Evolutionary conservation across 2,888 invertebrate genomes (phyloP), one percentile per base, ranked within the genome.

Genomic region (Melanostoma scalare): DNA sequence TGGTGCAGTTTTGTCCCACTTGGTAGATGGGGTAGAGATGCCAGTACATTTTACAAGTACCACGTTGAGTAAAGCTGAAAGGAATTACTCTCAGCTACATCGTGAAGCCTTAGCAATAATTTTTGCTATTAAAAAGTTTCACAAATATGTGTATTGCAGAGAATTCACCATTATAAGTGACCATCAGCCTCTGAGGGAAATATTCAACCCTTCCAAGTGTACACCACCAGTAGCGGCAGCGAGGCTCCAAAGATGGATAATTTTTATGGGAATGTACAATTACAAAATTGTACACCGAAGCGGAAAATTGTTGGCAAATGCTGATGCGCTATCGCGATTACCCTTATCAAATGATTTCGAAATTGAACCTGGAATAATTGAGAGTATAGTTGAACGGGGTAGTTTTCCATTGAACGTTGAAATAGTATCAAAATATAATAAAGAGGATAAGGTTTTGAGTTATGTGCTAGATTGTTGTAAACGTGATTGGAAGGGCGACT

Each of bases 111-210:
- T 71, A 4, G 65, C 71, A 2, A 61, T 77, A 2, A 46, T 77
- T 2, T 77, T 58, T 50, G 40, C 52, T 35, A 20, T 58, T 6
- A 56, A 56, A 30, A 10, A 35, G 33, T 61, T 61, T 53, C 72
- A 68, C 46, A 60, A 77, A 10, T 91, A 89, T 84, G 35, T 91
- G 2, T 89, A 86, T 82, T 92, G 91, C 3, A 31, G 72, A 6
- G 36, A 68, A 31, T 86, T 88, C 56, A 71, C 38, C 0, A 60
- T 87, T 9, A 60, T 80, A 40, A 86, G 86, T 5, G 87, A 87
- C 53, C 84, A 80, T 53, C 71, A 85, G 36, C 74, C 87, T 2
- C 46, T 87, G 5, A 65, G 78, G 50, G 67, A 74, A 2, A 86
- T 87, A 30, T 86, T 87, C 30, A 60, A 52, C 31, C 60, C 52